These are phyloP conservation scores for Mastomys coucha DNA, from an alignment of 2,113 vertebrate species.

Conservation along the genomic window DNA sequence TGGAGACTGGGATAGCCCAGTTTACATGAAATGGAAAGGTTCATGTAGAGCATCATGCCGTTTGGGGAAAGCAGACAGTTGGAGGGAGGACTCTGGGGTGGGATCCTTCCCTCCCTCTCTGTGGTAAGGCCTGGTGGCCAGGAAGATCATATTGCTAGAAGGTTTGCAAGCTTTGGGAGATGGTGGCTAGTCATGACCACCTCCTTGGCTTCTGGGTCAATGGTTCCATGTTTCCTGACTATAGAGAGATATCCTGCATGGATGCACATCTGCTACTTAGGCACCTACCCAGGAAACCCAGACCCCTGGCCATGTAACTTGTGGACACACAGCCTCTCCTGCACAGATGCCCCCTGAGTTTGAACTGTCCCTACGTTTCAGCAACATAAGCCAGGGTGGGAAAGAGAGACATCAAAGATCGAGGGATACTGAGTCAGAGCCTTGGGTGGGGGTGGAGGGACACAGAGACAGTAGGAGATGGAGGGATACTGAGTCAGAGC, in stretches of 20 bases:
- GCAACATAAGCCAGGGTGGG: background rate
- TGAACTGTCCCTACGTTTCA: slow-evolving; percentile 38
- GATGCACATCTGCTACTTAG: rapidly evolving
- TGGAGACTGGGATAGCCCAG: background rate
- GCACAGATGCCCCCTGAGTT: background rate
- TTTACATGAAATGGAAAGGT: background rate
- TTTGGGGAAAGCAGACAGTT: background rate
- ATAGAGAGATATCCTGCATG: background rate
- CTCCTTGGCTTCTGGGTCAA: background rate
- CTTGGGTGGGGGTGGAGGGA: background rate
- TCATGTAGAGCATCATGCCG: rapidly evolving
- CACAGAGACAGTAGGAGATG: background rate
- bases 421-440: background rate
- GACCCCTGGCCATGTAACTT: no score
- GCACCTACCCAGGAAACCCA: background rate
- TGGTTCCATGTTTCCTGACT: background rate
- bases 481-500: background rate
- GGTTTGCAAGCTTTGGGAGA: background rate
- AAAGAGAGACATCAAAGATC: background rate
- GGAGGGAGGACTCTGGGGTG: background rate
- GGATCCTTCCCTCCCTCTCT: background rate
- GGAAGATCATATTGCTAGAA: background rate
- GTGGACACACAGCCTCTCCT: background rate
- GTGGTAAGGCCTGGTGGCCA: rapidly evolving
- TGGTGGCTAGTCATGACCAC: background rate